Base-by-base conservation (phyloP, 1,140 invertebrate species). In the Thalassaphorura encarpata region DNA sequence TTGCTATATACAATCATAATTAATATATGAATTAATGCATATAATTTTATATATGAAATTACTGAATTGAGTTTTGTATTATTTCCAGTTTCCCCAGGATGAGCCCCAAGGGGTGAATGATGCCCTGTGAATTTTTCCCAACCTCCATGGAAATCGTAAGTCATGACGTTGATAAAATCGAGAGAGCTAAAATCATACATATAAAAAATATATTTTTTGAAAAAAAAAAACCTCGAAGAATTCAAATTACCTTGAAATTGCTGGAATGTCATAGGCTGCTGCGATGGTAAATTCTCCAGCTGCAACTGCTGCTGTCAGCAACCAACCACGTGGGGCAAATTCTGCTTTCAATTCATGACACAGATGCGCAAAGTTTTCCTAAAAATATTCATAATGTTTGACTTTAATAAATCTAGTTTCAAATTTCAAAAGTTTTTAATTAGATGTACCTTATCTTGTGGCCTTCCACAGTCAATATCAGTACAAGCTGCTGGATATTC, bases 401-500 rank as follows among this genome's bases (percentile, higher is more conserved):
- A 87, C 85, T 78, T 83, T 78, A 27, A 95, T 87, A 19, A 97
- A 78, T 63, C 80, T 78, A 5, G 89, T 87, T 69, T 96, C 97
- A 71, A 92, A 89, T 61, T 88, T 81, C 54, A n/a, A n/a, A n/a
- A n/a, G n/a, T n/a, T n/a, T n/a, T n/a, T n/a, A n/a, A n/a, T n/a
- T n/a, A n/a, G n/a, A n/a, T n/a, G n/a, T n/a, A n/a, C n/a, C n/a
- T 81, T 83, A 70, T 97, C 93, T 45, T 85, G 82, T 0, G 89
- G 80, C 66, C 92, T 90, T 54, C 88, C 87, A 13, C 93, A 93
- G 68, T 96, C 92, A 39, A 92, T 75, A n/a, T n/a, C n/a, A n/a
- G n/a, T n/a, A n/a, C n/a, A 0, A 6, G 85, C 83, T 0, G 85
- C 84, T 0, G 93, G 93, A 75, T 97, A 97, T 53, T 62, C 56